Evolutionary conservation across 2,113 vertebrate genomes (phyloP).

Genomic region (Dissostichus mawsoni): DNA sequence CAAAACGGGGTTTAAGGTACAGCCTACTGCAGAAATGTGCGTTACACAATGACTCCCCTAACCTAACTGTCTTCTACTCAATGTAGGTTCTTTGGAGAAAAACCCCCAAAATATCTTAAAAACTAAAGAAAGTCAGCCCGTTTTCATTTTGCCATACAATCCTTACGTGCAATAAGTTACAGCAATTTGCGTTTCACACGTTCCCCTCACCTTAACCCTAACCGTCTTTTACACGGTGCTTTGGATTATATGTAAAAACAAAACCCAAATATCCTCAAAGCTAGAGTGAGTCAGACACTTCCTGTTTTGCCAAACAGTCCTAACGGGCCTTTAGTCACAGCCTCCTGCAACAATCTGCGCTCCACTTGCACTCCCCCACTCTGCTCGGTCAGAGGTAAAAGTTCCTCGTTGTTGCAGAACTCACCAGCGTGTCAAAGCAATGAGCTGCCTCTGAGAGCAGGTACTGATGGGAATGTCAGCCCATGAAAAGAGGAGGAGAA

Average conservation of each 20-base stretch:
- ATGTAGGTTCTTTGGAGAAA: no score
- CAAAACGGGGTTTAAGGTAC: no score
- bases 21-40: no score
- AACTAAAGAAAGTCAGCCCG: no score
- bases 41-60: slow-evolving; percentile 18
- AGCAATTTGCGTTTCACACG: no score
- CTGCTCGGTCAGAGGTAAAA: slow-evolving; percentile 61
- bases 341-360: slow-evolving; percentile 23
- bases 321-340: slow-evolving; percentile 46
- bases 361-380: slow-evolving; percentile 56
- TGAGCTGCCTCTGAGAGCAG: slow-evolving; percentile 60
- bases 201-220: no score
- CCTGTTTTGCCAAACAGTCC: slow-evolving; percentile 42
- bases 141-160: no score
- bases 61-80: no score
- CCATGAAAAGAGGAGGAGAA: slow-evolving; percentile 55
- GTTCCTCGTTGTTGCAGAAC: slow-evolving; percentile 51
- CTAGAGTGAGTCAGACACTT: slow-evolving; percentile 33
- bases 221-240: not conserved
- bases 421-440: slow-evolving; percentile 76
- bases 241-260: not conserved
- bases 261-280: slow-evolving; percentile 14
- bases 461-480: slow-evolving; percentile 78
- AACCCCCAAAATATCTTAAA: no score
- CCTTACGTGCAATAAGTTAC: no score